Evolutionary conservation across 2,113 vertebrate species (phyloP).

Genomic region (Prolemur simus): DNA sequence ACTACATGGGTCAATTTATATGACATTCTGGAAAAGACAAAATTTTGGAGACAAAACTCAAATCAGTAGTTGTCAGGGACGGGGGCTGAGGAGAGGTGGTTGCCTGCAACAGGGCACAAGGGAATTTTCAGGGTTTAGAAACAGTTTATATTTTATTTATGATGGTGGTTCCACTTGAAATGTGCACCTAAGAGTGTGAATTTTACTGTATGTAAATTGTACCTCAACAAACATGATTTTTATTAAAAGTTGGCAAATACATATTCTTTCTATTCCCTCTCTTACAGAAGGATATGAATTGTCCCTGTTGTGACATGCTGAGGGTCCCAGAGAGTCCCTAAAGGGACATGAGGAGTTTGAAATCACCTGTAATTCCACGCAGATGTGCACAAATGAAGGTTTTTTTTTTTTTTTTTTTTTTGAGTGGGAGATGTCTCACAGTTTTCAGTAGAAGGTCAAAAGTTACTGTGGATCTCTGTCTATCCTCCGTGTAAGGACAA

Average conservation of each 20-base stretch:
- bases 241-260: neutral
- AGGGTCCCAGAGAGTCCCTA: neutral
- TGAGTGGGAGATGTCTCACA: neutral
- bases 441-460: neutral
- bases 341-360: neutral
- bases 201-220: neutral
- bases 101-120: neutral
- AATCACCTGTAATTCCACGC: neutral
- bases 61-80: neutral
- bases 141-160: neutral
- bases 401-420: neutral
- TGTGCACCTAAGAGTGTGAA: neutral
- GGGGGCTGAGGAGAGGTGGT: accelerated
- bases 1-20: neutral
- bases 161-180: neutral
- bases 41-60: neutral
- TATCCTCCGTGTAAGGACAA: neutral
- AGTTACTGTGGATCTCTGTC: neutral
- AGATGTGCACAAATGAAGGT: neutral
- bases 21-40: neutral
- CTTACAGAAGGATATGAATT: neutral
- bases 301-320: neutral
- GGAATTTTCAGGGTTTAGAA: neutral
- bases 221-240: neutral
- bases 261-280: neutral